A percentile compares a stretch with the other conserved stretches of the same genome.
phyloP scores from a whole-genome alignment of 1,140 invertebrate species.

The Dinothrombium tinctorium region DNA sequence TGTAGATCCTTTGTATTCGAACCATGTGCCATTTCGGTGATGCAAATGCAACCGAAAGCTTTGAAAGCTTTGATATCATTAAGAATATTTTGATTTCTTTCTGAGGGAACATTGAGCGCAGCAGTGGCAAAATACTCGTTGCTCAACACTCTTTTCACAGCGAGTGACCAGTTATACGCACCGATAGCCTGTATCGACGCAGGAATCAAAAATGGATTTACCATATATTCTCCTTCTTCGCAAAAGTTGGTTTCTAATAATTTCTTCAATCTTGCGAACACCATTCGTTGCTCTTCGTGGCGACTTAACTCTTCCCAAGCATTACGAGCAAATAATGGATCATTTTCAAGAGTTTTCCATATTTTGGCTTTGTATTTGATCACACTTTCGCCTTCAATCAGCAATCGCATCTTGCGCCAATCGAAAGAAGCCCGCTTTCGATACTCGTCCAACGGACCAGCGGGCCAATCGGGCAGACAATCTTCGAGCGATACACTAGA shows the following conservation, averaged over 20 bases:
- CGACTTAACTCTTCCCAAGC: constrained; percentile 27
- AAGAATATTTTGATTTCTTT: constrained; percentile 42
- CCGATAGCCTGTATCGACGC: constrained; percentile 27
- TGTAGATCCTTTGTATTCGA: constrained; percentile 72
- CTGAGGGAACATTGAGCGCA: constrained; percentile 43
- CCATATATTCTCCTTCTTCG: constrained; percentile 29
- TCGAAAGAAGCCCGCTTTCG: constrained; percentile 44
- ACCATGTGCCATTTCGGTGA: constrained; percentile 86
- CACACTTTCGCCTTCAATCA: constrained; percentile 41
- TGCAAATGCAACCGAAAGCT: constrained; percentile 45
- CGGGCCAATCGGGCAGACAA: constrained; percentile 30
- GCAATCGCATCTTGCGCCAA: constrained; percentile 47
- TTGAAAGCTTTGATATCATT: constrained; percentile 39
- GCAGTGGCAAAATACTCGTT: constrained; percentile 13
- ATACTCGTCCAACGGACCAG: constrained; percentile 43
- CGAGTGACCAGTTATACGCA: constrained; percentile 40
- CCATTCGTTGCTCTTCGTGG: constrained; percentile 38
- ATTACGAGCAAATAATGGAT: constrained; percentile 43
- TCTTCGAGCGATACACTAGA: too few relatives aligned
- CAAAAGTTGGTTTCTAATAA: constrained; percentile 37
- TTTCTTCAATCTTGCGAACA: constrained; percentile 33
- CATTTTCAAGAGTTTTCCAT: constrained; percentile 36
- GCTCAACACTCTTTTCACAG: constrained; percentile 33
- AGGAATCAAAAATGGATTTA: constrained; percentile 22
- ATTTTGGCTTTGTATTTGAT: constrained; percentile 47